Evolutionary conservation across 2,888 invertebrate species (phyloP).

Genomic region (Phorcus lineatus): DNA sequence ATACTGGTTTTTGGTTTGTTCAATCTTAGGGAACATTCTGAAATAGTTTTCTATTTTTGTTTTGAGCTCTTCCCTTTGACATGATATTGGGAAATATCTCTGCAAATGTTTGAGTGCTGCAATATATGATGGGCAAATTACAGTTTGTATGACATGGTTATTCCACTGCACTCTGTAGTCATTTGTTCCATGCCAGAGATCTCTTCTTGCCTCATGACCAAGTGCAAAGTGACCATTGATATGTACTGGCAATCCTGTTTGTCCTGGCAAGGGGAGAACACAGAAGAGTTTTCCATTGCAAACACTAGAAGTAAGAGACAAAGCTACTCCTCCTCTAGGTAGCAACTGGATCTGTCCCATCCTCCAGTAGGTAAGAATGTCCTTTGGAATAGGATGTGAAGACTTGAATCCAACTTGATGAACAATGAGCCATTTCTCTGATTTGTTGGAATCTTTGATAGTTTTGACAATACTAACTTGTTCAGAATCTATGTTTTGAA

Average conservation of each 20-base stretch:
- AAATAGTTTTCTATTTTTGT: background rate
- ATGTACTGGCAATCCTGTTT: conserved; percentile 59
- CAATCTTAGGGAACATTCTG: background rate
- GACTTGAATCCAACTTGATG: conserved; percentile 54
- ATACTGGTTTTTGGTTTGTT: background rate
- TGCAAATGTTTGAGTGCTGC: background rate
- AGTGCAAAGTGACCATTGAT: conserved; percentile 62
- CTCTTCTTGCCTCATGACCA: conserved; percentile 53
- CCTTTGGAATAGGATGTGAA: conserved; percentile 29
- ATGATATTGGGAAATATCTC: background rate
- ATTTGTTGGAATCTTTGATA: conserved; percentile 22
- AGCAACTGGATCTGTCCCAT: conserved; percentile 46
- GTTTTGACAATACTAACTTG: conserved; percentile 32
- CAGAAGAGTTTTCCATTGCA: conserved; percentile 45
- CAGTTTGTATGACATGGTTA: background rate
- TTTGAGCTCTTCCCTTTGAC: too few relatives aligned
- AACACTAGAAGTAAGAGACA: background rate
- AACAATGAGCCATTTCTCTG: conserved; percentile 54
- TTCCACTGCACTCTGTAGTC: conserved; percentile 25
- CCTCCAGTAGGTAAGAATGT: conserved; percentile 42
- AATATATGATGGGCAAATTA: conserved; percentile 28
- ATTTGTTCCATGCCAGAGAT: conserved; percentile 10
- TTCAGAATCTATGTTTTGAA: too few relatives aligned
- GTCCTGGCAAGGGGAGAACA: conserved; percentile 58
- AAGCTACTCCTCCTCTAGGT: conserved; percentile 56